Percentiles rank a stretch among this genome's conserved stretches.
These are phyloP conservation scores for Unio delphinus DNA, from an alignment of 2,888 invertebrate genomes.

Conservation along the genomic window DNA sequence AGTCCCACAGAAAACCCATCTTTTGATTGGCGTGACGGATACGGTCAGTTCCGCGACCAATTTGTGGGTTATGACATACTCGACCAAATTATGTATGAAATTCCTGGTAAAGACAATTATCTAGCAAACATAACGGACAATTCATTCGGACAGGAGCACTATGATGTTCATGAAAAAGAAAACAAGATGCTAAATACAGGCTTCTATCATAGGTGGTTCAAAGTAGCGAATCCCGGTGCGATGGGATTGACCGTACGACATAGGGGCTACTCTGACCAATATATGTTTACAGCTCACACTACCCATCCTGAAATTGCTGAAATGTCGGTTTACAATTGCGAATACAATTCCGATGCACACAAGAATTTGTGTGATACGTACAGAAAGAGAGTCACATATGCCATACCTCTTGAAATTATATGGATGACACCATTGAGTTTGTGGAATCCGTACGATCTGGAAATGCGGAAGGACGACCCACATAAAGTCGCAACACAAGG, in stretches of 20 bases:
- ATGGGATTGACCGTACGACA: conserved; percentile 36
- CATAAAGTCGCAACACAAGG: not conserved
- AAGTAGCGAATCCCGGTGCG: conserved; percentile 32
- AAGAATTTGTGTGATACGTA: conserved; percentile 17
- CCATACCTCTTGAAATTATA: conserved; percentile 61
- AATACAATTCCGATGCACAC: not conserved
- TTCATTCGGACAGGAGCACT: conserved; percentile 31
- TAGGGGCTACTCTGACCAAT: conserved; percentile 38
- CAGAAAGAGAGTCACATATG: conserved; percentile 45
- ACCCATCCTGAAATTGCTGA: conserved; percentile 25
- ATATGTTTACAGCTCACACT: conserved; percentile 39
- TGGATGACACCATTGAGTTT: conserved; percentile 54
- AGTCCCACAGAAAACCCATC: not conserved
- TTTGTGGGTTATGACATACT: conserved; percentile 13
- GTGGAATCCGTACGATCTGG: conserved; percentile 62
- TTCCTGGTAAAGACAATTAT: conserved; percentile 57
- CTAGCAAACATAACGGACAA: conserved; percentile 31
- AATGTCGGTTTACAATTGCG: conserved; percentile 16
- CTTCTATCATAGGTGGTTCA: conserved; percentile 43
- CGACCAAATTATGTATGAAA: conserved; percentile 52
- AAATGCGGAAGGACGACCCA: not conserved
- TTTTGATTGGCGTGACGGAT: no score
- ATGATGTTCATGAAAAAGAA: conserved; percentile 15
- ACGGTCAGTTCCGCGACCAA: conserved; percentile 2
- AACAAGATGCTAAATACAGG: conserved; percentile 37